Base-by-base conservation (phyloP, 1,140 invertebrate species). In the Macrosteles quadrilineatus region DNA sequence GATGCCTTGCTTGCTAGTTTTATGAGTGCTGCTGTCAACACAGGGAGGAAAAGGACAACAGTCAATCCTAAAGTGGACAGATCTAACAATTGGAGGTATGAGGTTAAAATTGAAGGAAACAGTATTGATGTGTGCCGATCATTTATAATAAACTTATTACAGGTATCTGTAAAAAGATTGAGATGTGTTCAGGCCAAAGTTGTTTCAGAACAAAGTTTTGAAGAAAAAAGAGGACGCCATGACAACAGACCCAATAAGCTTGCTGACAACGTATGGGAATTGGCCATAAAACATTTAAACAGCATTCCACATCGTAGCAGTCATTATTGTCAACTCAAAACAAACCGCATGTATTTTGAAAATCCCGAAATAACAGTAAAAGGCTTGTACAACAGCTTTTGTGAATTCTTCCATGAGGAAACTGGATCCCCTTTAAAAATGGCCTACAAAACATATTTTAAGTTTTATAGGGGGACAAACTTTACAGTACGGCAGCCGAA, bases 141-240 rank as follows among this genome's bases (percentile, higher is more conserved):
- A 27, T 59, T 59, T 59, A 6, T 59, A 59, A 27, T 59, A 6
- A 4, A 59, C 3, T 2, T 59, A 25, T 59, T 25, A 2, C 55
- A 59, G n/a, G 27, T 59, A 14, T 11, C 3, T 25, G 25, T 27
- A 11, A 59, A 59, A 17, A 55, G 50, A 55, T 11, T 21, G 19
- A 55, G 9, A 55, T 55, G 19, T 21, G 9, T 55, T 11, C 9
- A 27, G 2, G 55, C 55, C n/a, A 2, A 59, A 27, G 27, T n/a
- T 53, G n/a, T 19, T 53, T 9, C 47, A 53, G n/a, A 68, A 9
- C 11, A 40, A 30, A 29, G 27, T 71, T 63, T 70, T 78, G 78
- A 68, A 62, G 25, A 76, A 80, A 78, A 78, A 21, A 62, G 31
- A 17, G 25, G 29, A 3, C 40, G n/a, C 36, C 29, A 36, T 59